phyloP scores from a whole-genome alignment of 2,888 invertebrate genomes.

The Hypomecis punctinalis region DNA sequence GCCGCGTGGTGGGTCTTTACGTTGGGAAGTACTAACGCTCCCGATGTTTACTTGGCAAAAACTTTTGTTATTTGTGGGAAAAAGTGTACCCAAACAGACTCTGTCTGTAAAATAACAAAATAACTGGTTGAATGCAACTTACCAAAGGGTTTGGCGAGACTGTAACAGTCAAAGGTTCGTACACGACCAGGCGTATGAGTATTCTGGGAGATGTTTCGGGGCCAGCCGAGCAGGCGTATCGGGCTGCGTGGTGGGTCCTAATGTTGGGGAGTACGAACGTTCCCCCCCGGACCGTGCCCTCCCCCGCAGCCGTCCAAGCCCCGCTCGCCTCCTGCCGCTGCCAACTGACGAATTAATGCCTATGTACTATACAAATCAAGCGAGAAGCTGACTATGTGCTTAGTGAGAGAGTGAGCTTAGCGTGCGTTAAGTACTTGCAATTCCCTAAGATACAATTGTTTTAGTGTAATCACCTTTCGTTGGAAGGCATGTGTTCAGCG shows the following conservation, averaged over 20 bases:
- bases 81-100: too few relatives aligned
- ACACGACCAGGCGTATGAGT: slow-evolving; percentile 87
- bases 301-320: slow-evolving; percentile 67
- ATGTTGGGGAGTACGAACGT: slow-evolving; percentile 83
- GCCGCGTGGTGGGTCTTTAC: too few relatives aligned
- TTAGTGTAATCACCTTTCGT: too few relatives aligned
- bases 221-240: slow-evolving; percentile 89
- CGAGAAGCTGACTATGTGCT: slow-evolving; percentile 7
- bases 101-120: too few relatives aligned
- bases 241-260: slow-evolving; percentile 86
- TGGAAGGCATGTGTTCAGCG: too few relatives aligned
- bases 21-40: too few relatives aligned
- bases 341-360: slow-evolving; percentile 63
- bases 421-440: neutral
- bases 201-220: slow-evolving; percentile 87
- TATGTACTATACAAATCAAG: slow-evolving; percentile 19
- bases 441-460: too few relatives aligned
- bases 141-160: slow-evolving; percentile 88
- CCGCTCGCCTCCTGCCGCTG: slow-evolving; percentile 76
- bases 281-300: slow-evolving; percentile 69
- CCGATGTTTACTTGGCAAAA: too few relatives aligned
- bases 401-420: neutral
- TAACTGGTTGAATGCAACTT: too few relatives aligned
- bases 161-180: slow-evolving; percentile 87
- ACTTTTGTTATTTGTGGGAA: too few relatives aligned